Evolutionary conservation across 2,888 invertebrate genomes (phyloP).

Genomic region (Acronicta leporina): DNA sequence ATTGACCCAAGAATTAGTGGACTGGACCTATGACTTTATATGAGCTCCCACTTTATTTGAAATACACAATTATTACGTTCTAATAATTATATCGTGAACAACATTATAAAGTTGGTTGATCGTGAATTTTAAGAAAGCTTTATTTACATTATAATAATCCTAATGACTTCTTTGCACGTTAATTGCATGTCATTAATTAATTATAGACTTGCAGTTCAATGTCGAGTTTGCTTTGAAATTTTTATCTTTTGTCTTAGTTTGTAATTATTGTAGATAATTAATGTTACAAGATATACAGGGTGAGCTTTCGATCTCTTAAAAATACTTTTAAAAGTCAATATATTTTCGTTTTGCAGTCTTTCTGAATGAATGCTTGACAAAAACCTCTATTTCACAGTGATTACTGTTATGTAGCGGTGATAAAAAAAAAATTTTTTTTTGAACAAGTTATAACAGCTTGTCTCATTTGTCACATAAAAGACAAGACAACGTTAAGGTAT

Average conservation of each 20-base stretch:
- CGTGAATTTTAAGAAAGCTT: conserved; percentile 14
- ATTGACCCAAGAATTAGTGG: conserved; percentile 62
- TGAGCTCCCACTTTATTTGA: conserved; percentile 23
- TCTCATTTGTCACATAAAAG: conserved; percentile 4
- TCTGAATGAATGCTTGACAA: conserved; percentile 4
- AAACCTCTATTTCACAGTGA: conserved; percentile 7
- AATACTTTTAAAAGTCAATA: too few species aligned
- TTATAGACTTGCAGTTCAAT: neutral
- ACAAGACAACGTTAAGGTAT: neutral
- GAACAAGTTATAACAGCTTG: conserved; percentile 4
- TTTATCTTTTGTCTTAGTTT: too few species aligned
- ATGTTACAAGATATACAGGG: too few species aligned
- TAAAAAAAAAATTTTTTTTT: conserved; percentile 6
- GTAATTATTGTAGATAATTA: too few species aligned
- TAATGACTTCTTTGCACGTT: neutral
- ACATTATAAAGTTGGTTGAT: conserved; percentile 11
- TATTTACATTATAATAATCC: conserved; percentile 1
- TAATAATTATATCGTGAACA: conserved; percentile 11
- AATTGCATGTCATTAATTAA: neutral
- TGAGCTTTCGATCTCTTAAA: too few species aligned
- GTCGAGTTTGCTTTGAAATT: neutral
- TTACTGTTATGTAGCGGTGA: conserved; percentile 7
- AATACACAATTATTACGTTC: conserved; percentile 25
- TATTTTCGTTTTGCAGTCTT: too few species aligned
- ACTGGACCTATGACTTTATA: conserved; percentile 45